Conservation (phyloP, 2,888 invertebrate species). For the Lithosia quadra region DNA sequence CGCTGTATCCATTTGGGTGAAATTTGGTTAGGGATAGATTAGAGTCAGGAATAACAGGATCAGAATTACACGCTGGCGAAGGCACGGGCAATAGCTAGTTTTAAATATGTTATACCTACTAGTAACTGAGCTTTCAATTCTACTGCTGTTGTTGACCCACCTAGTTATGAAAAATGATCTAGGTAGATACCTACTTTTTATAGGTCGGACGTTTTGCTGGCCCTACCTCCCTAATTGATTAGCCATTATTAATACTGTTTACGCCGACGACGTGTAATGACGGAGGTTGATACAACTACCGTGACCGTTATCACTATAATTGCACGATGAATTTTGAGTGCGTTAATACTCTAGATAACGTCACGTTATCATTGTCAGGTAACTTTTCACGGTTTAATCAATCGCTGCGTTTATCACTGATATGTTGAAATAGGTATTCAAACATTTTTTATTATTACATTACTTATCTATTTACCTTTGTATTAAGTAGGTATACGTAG, state of each 20-base stretch:
- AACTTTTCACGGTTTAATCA: conserved; percentile 58
- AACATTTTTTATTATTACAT: conserved; percentile 21
- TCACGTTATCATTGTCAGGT: conserved; percentile 60
- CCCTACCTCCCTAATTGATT: conserved; percentile 3
- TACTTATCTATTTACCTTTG: not conserved
- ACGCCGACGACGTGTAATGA: conserved; percentile 32
- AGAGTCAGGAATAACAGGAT: no score
- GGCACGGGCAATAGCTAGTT: no score
- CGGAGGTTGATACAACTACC: conserved; percentile 66
- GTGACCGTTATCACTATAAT: conserved; percentile 67
- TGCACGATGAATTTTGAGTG: conserved; percentile 65
- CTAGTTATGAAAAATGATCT: not conserved
- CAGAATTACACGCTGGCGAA: no score
- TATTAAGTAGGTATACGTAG: not conserved
- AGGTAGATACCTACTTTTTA: no score
- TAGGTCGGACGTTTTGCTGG: not conserved
- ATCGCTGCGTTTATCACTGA: conserved; percentile 42
- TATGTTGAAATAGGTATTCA: conserved; percentile 30
- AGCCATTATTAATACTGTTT: conserved; percentile 39
- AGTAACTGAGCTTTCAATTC: no score
- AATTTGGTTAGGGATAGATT: no score
- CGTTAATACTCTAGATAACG: conserved; percentile 65
- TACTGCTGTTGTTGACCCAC: not conserved
- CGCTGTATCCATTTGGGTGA: no score
- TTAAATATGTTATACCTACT: no score